phyloP scores from a whole-genome alignment of 2,888 invertebrate genomes.

The Drosophila monieri region DNA sequence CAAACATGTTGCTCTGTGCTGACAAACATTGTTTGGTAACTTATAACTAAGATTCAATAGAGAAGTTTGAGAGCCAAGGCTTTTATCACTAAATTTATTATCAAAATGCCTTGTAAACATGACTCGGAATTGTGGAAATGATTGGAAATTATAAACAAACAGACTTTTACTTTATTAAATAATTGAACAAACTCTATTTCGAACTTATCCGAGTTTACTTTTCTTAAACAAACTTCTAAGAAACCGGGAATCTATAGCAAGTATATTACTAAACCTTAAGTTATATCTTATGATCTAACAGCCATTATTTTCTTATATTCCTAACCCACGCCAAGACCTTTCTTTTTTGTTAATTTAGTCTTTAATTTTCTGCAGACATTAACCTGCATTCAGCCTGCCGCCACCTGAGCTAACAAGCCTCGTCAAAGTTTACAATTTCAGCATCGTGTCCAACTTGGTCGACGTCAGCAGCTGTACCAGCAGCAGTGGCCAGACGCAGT shows the following conservation, averaged over 20 bases:
- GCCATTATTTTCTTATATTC: not conserved
- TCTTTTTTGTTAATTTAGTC: not conserved
- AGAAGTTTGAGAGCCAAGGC: too few relatives aligned
- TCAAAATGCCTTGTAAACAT: not conserved
- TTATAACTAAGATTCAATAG: too few relatives aligned
- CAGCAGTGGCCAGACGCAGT: not conserved
- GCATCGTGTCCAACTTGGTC: constrained; percentile 20
- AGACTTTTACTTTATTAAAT: too few relatives aligned
- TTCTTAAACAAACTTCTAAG: not conserved
- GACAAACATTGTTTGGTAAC: not conserved
- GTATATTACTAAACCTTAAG: too few relatives aligned
- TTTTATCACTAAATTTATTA: too few relatives aligned
- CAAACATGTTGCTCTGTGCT: too few relatives aligned
- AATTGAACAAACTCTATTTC: not conserved
- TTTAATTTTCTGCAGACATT: not conserved
- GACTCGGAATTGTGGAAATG: not conserved
- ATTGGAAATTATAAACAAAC: not conserved
- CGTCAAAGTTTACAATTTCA: not conserved
- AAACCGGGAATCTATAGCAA: not conserved
- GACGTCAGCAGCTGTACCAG: constrained; percentile 52
- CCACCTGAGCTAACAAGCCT: constrained; percentile 21
- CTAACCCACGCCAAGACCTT: not conserved
- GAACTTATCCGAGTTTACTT: not conserved
- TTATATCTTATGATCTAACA: not conserved
- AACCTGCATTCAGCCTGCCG: not conserved